Evolutionary conservation across 2,888 invertebrate genomes (phyloP), one percentile per base, ranked within the genome.

Genomic region (Pterostichus madidus): DNA sequence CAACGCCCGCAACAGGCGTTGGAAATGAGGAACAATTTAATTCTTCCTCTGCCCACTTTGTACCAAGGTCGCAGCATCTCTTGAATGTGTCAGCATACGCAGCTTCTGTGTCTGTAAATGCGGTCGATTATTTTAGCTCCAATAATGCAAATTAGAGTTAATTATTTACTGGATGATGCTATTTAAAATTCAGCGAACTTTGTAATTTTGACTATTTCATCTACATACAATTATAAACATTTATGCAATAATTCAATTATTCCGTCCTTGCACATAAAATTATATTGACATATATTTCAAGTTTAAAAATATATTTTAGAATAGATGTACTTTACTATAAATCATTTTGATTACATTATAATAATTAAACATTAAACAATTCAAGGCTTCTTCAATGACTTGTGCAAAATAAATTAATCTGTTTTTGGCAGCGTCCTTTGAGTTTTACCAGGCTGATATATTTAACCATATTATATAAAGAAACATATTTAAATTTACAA

Each of bases 1-100:
- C 89, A 73, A 94, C 91, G 13, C 91, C 92, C 0, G 90, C 87
- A 53, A 93, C 91, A 0, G 93, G 88, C 10, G 89, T 85, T 85
- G 87, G 85, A 83, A 89, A 88, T 77, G 84, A 86, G 53, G 85
- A 85, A 83, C 90, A 90, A 83, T 86, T 86, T 35, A 86, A 85
- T 46, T 87, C 88, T 46, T 86, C 87, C 68, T 86, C 86, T n/a
- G 89, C 88, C 85, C 88, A 88, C 84, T 88, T 88, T 59, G 87
- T 87, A 4, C 90, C 90, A 76, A 89, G 84, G 81, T 85, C 86
- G 84, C 90, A 90, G 82, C 90, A 90, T 71, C 88, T 86, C 84
- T 87, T 88, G 83, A 88, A 84, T 4, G 87, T 87, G 82, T 88
- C 87, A 49, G 46, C 76, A 49, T 49, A 76, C 15, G 61, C 80